Conservation (phyloP, 2,888 invertebrate genomes). For the Hirtodrosophila cameraria region DNA sequence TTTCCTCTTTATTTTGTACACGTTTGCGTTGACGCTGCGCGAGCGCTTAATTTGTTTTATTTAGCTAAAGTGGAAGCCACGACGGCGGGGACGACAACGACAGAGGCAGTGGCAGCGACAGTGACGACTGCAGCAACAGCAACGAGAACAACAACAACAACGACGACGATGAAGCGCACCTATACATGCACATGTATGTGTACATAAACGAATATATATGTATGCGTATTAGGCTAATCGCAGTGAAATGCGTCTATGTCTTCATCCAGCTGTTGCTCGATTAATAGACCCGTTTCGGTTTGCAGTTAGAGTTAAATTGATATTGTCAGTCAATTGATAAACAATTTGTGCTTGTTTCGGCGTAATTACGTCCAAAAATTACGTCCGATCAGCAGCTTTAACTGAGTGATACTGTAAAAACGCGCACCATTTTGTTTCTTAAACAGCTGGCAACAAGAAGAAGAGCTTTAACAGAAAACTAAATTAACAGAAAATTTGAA, state of each 20-base stretch:
- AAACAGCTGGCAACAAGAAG: no score
- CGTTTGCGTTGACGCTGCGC: constrained; percentile 43
- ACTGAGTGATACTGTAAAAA: constrained; percentile 41
- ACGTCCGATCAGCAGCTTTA: constrained; percentile 55
- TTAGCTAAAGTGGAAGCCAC: constrained; percentile 61
- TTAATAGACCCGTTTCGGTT: constrained; percentile 12
- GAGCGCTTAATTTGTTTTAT: constrained; percentile 63
- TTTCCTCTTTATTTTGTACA: constrained; percentile 27
- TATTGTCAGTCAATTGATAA: constrained; percentile 34
- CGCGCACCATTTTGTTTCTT: no score
- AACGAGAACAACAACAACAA: constrained; percentile 8
- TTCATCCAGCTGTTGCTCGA: constrained; percentile 22
- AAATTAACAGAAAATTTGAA: no score
- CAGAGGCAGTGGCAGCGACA: no score
- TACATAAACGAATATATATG: constrained; percentile 5
- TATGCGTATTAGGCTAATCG: constrained; percentile 37
- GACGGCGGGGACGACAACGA: constrained; percentile 32
- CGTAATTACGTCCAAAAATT: constrained; percentile 19
- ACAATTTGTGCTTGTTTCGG: constrained; percentile 19
- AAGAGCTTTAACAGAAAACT: no score
- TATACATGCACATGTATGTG: constrained; percentile 16
- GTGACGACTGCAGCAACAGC: constrained; percentile 26
- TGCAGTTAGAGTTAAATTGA: constrained; percentile 37
- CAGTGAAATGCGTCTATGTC: constrained; percentile 19
- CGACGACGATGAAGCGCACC: constrained; percentile 20